These are phyloP conservation scores for Salvelinus sp. DNA, from an alignment of 2,113 vertebrate species.

Conservation along the genomic window DNA sequence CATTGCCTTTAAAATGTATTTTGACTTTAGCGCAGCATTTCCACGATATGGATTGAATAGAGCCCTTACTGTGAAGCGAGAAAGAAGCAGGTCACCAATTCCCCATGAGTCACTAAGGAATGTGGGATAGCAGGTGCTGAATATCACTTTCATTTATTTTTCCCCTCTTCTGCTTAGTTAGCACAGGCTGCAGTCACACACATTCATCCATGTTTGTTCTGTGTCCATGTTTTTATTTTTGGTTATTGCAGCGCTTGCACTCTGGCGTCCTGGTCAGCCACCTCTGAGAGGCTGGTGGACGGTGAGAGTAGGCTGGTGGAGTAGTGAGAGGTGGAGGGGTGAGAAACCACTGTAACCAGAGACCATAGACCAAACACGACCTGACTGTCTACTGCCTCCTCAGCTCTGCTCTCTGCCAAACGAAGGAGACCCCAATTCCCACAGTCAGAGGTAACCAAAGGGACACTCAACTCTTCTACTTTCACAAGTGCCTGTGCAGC, in stretches of 20 bases:
- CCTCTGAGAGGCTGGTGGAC: background rate
- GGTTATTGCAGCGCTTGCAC: conserved; percentile 1
- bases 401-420: too few species aligned
- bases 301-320: background rate
- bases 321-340: too few species aligned
- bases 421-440: too few species aligned
- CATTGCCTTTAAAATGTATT: too few species aligned
- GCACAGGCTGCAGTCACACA: background rate
- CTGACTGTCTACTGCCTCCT: too few species aligned
- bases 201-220: background rate
- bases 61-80: background rate
- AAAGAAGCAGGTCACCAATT: conserved; percentile 7
- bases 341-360: too few species aligned
- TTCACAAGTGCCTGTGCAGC: too few species aligned
- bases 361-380: too few species aligned
- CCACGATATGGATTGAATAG: background rate
- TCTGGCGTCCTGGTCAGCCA: conserved; percentile 7
- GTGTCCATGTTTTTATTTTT: background rate
- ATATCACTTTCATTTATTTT: conserved; percentile 10
- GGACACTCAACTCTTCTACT: too few species aligned
- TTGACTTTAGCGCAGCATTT: too few species aligned
- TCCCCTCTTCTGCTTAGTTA: conserved; percentile 3
- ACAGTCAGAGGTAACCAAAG: too few species aligned
- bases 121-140: conserved; percentile 43
- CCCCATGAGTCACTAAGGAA: conserved; percentile 55